Evolutionary conservation across 2,888 invertebrate genomes (phyloP), one percentile per base, ranked within the genome.

Genomic region (Leptogaster cylindrica): DNA sequence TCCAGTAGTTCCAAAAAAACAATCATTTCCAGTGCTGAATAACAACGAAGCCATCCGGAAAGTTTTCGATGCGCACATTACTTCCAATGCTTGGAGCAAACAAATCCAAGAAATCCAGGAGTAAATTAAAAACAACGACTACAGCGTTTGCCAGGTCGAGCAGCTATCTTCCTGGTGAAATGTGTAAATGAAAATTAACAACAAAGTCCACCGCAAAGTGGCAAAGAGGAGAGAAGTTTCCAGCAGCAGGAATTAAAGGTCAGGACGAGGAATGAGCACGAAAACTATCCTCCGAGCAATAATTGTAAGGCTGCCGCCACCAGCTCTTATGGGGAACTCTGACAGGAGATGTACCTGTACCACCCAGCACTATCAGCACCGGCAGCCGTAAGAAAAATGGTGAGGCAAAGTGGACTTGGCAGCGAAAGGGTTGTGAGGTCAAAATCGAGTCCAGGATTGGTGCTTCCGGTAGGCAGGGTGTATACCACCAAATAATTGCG

Each of bases 151-250:
- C 14, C 33, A 10, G 20, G 33, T 18, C 6, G 7, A 58, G 18
- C 25, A 23, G 28, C 39, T 36, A 28, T n/a, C 25, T 39, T 39
- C 23, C 44, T 44, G 44, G 28, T 44, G 44, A 61, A 61, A 61
- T 44, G 61, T 41, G 16, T 44, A 61, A 41, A 61, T 61, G 61
- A 61, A 61, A 61, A 61, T 61, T 41, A 61, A 61, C 61, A 61
- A 39, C 61, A 61, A 41, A 25, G 61, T 44, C 20, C 61, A 61
- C 41, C 61, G 28, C 61, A 61, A 61, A 61, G 55, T 55, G 55
- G 55, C 23, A 20, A 36, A 10, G n/a, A 36, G 36, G 20, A 44
- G 61, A 16, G 25, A 25, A 44, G 44, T 61, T 12, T 12, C 61
- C 51, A 61, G 28, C 10, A 28, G 14, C 44, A 51, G 31, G 16